Percentiles rank a stretch among this genome's conserved stretches.
Evolutionary conservation across 2,888 invertebrate genomes (phyloP).

Genomic region (Rhagonycha fulva): DNA sequence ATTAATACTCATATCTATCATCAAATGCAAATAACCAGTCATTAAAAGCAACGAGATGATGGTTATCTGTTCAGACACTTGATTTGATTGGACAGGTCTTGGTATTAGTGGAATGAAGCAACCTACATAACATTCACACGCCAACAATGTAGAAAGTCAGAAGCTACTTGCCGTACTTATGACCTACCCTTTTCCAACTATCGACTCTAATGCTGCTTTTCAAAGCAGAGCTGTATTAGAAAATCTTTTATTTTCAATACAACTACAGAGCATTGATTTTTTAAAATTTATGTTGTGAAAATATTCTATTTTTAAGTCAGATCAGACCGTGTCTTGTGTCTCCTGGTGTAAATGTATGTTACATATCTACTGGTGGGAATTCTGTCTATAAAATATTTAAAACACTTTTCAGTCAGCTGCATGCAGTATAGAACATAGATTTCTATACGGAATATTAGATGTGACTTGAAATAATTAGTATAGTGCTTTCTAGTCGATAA

Average conservation of each 20-base stretch:
- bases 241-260: background rate
- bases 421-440: background rate
- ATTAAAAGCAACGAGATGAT: conserved; percentile 31
- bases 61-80: conserved; percentile 24
- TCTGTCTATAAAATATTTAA: background rate
- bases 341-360: background rate
- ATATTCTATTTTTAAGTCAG: background rate
- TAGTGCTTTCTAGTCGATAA: too few relatives aligned
- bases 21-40: conserved; percentile 30
- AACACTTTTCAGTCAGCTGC: background rate
- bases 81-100: conserved; percentile 29
- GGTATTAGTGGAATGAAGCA: conserved; percentile 27
- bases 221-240: conserved; percentile 12
- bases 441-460: background rate
- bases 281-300: background rate
- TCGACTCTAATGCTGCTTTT: conserved; percentile 9
- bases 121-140: conserved; percentile 31
- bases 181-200: conserved; percentile 26
- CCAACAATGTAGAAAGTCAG: conserved; percentile 32
- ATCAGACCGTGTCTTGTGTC: background rate
- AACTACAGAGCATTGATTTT: background rate
- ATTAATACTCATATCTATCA: conserved; percentile 26
- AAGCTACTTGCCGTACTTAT: conserved; percentile 18
- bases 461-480: too few relatives aligned
- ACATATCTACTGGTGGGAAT: background rate